phyloP scores from a whole-genome alignment of 2,888 invertebrate species.

The Syrphus vitripennis region DNA sequence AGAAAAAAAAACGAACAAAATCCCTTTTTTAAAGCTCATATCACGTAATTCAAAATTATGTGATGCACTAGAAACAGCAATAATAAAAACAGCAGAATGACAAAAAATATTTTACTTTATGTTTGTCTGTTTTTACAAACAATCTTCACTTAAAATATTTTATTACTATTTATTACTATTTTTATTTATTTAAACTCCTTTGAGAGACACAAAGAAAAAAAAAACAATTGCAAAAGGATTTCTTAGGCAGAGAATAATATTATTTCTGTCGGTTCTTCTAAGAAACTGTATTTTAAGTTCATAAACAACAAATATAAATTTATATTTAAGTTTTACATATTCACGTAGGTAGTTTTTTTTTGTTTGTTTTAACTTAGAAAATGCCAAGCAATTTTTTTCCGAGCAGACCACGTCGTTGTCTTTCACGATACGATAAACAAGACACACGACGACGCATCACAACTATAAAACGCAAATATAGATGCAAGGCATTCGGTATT shows the following conservation, averaged over 20 bases:
- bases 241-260: background rate
- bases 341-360: background rate
- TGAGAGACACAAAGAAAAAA: background rate
- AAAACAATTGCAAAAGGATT: background rate
- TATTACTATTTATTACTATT: background rate
- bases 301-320: background rate
- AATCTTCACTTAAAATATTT: background rate
- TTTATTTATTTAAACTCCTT: background rate
- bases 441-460: background rate
- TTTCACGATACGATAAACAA: background rate
- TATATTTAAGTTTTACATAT: background rate
- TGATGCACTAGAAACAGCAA: background rate
- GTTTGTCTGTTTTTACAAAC: background rate
- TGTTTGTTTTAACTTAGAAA: background rate
- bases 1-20: background rate
- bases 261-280: background rate
- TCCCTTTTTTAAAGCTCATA: background rate
- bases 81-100: background rate
- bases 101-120: background rate
- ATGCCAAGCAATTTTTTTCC: slow-evolving; percentile 6
- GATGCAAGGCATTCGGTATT: background rate
- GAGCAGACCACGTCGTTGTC: background rate
- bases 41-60: slow-evolving; percentile 10
- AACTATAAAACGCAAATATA: background rate
- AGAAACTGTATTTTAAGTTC: background rate